Evolutionary conservation across 2,113 vertebrate genomes (phyloP).

Genomic region (Neolamprologus hecqui): DNA sequence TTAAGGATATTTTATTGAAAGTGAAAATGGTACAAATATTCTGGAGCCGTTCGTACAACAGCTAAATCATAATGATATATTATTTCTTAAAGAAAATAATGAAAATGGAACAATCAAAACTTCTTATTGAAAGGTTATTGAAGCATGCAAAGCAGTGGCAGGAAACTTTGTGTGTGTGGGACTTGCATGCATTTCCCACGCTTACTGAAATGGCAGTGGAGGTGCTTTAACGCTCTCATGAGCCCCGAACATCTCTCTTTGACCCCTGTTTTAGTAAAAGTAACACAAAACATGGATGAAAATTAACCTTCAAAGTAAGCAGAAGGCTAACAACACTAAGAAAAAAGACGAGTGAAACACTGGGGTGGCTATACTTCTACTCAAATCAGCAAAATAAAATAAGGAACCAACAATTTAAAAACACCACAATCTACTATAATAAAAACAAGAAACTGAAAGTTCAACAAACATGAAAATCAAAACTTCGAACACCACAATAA

Average conservation of each 20-base stretch:
- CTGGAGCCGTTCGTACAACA: neutral
- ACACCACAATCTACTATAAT: neutral
- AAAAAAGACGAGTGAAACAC: neutral
- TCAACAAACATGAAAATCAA: neutral
- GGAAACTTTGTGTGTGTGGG: neutral
- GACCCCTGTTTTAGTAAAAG: neutral
- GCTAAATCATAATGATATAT: neutral
- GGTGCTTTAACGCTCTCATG: neutral
- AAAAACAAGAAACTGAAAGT: neutral
- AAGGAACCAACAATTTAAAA: neutral
- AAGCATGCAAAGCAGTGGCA: neutral
- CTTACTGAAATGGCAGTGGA: neutral
- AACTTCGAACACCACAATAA: neutral
- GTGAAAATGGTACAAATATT: neutral
- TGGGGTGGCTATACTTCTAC: neutral
- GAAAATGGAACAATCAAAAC: neutral
- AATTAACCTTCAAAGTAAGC: neutral
- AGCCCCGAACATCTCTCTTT: neutral
- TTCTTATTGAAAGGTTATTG: neutral
- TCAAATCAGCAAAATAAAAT: neutral
- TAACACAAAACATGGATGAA: neutral
- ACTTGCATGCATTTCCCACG: neutral
- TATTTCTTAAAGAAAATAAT: neutral
- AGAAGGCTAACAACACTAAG: neutral
- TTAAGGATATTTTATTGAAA: neutral